Base-by-base conservation (phyloP, 2,113 vertebrate species). In the Eonycteris spelaea region DNA sequence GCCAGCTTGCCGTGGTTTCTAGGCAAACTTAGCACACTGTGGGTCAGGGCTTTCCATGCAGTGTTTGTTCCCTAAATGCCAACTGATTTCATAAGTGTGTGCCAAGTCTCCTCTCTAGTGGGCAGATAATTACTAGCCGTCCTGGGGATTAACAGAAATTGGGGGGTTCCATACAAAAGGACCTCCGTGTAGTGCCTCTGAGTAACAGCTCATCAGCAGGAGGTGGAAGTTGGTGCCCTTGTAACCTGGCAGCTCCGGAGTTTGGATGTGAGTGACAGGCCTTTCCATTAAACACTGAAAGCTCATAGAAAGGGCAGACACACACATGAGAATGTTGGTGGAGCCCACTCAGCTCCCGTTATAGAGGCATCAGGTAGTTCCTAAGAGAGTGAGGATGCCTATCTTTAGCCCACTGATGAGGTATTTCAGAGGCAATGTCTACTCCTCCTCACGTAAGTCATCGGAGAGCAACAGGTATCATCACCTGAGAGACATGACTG, bases 331-430 rank as follows among this genome's bases (percentile, higher is more conserved):
- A 43, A 24, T 53, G 82, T 75, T 26, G 73, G 82, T 10, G 79
- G 89, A 38, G 28, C 92, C 86, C 90, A 70, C 85, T 92, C 48
- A 40, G 90, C 85, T 65, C n/a, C 80, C 51, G 53, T 33, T 35
- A 0, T 0, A 1, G 28, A 67, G 70, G 86, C 35, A 5, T 53
- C 6, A 12, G 68, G 68, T n/a, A 74, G 63, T 61, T 82, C 55
- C 73, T 11, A 43, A 73, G 78, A 43, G 51, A 51, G 53, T 16
- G 68, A 33, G 78, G 94, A 68, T 67, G 86, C 83, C 93, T 95
- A n/a, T 91, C 89, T 96, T 95, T 79, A 96, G 93, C 40, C 24
- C 63, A 68, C 35, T 38, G 4, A 45, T 70, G 73, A 96, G 74
- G 57, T 91, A 19, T 7, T 21, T 80, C 82, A 59, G 53, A 70